Base-by-base conservation (phyloP, 2,888 invertebrate genomes). In the Stegophylla sp. region DNA sequence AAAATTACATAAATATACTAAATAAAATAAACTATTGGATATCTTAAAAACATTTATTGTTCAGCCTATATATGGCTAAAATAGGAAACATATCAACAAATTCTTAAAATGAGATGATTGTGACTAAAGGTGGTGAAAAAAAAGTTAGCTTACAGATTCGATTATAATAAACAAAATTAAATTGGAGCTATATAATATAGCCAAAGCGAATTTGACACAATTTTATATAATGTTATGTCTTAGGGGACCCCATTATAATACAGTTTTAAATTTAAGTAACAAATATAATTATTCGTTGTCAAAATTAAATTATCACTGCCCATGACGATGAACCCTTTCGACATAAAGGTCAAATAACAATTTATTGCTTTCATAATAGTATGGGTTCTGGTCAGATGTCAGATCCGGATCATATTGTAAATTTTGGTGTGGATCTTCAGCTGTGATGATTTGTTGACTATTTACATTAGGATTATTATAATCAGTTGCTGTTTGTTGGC, bases 361-460 rank as follows among this genome's bases (percentile, higher is more conserved):
- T 88, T 94, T 94, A 87, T 96, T 96, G 84, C 90, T 90, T 84
- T 93, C 91, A 86, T 92, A 95, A 86, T 95, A 96, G 87, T 92
- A 93, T 43, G 92, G 94, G 89, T 96, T 96, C 85, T 94, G 91
- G 77, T 89, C 87, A 82, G 92, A 91, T 85, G 88, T 90, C 75
- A 96, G 88, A 85, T 94, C 94, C 23, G 96, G 95, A 84, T 90
- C 90, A 86, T 94, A 94, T 28, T 83, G 82, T 26, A 82, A 74
- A 26, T 82, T 59, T 41, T 79, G n/a, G n/a, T n/a, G 48, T 13
- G 20, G 12, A 12, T 71, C 20, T 72, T 81, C 82, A 4, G 17
- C 69, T 23, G 20, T 26, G 34, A 45, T 34, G 48, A 23, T 79
- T 34, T 71, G 69, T 71, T 71, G 71, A 61, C 3, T 66, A 76